phyloP scores from a whole-genome alignment of 2,888 invertebrate genomes.

The Dolichopus griseipennis region DNA sequence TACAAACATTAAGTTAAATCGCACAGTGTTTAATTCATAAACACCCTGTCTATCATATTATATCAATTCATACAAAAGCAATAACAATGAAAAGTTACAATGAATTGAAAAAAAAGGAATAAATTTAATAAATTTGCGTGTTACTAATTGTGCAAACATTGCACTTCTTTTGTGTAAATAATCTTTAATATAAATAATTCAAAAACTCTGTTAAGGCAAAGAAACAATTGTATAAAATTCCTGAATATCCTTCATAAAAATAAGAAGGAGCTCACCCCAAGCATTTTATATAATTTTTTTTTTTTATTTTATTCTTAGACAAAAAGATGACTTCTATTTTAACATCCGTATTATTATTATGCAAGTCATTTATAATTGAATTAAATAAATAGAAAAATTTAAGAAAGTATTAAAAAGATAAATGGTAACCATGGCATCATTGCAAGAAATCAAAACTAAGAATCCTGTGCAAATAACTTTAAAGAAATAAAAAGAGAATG shows the following conservation, averaged over 20 bases:
- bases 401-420: not conserved
- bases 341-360: not conserved
- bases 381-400: too few species aligned
- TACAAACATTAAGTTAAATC: too few species aligned
- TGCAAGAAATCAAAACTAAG: not conserved
- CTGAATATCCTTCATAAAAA: not conserved
- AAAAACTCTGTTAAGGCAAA: not conserved
- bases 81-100: too few species aligned
- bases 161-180: not conserved
- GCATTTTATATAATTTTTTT: too few species aligned
- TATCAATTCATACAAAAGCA: too few species aligned
- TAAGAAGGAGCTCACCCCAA: not conserved
- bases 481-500: not conserved
- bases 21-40: too few species aligned
- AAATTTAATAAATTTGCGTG: not conserved
- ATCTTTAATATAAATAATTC: too few species aligned
- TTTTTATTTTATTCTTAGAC: too few species aligned
- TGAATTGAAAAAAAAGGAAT: too few species aligned
- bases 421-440: not conserved
- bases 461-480: not conserved
- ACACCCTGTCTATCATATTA: too few species aligned
- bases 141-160: conserved; percentile 3
- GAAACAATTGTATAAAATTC: not conserved
- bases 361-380: not conserved
- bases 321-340: too few species aligned